Conservation (phyloP, 53 echinoderm and acorn worm genomes). For the Mesocentrotus franciscanus region DNA sequence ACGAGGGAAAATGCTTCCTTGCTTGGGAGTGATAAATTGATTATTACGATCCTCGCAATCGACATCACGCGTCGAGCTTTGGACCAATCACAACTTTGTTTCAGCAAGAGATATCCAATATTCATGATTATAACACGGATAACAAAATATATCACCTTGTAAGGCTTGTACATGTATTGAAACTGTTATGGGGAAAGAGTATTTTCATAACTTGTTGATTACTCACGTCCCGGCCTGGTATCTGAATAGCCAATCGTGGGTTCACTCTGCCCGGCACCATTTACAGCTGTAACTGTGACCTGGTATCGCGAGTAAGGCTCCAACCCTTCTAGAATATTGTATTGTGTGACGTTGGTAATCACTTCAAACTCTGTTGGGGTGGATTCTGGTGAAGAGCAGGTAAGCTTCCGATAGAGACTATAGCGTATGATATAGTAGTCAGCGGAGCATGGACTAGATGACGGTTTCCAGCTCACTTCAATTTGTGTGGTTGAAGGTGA, state of each 20-base stretch:
- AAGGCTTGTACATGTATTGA: neutral
- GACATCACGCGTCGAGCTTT: too few relatives aligned
- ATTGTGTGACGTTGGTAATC: neutral
- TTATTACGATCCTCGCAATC: too few relatives aligned
- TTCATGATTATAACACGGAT: too few relatives aligned
- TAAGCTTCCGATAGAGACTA: neutral
- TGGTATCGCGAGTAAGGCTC: neutral
- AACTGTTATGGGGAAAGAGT: too few relatives aligned
- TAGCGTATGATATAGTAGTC: slow-evolving; percentile 5
- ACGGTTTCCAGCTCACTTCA: neutral
- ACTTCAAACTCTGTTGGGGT: neutral
- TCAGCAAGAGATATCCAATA: too few relatives aligned
- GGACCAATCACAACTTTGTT: too few relatives aligned
- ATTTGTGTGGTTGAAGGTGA: neutral
- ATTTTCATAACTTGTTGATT: neutral
- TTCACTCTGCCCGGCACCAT: neutral
- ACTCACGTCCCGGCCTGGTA: neutral
- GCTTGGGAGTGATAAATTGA: too few relatives aligned
- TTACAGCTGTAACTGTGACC: neutral
- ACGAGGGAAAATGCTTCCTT: too few relatives aligned
- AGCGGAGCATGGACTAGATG: neutral
- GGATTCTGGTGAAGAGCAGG: neutral
- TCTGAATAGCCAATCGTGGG: neutral
- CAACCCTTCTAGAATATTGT: neutral
- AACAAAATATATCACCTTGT: too few relatives aligned